These are phyloP conservation scores for Gobio gobio DNA, from an alignment of 2,113 vertebrate genomes.

Conservation along the genomic window DNA sequence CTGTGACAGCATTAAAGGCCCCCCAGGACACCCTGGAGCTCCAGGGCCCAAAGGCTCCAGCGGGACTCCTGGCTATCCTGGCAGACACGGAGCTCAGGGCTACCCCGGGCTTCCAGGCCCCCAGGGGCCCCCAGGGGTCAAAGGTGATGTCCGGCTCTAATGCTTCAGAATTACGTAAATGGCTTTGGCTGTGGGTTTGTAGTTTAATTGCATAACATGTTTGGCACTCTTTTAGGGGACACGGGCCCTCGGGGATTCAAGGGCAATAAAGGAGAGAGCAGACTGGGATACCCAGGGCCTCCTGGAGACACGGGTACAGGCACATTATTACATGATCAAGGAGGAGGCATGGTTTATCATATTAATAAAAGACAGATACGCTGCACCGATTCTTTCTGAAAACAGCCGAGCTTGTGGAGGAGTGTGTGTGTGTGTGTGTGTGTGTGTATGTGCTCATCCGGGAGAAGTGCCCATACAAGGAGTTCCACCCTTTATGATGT, in stretches of 20 bases:
- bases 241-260: conserved; percentile 73
- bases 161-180: conserved; percentile 27
- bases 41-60: conserved; percentile 74
- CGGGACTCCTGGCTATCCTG: conserved; percentile 75
- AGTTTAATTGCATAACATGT: conserved; percentile 17
- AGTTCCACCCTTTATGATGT: no score
- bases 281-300: conserved; percentile 71
- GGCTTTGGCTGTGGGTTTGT: not conserved
- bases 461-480: no score
- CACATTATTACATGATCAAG: not conserved
- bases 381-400: no score
- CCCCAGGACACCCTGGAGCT: conserved; percentile 72
- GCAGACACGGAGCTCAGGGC: conserved; percentile 71
- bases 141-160: conserved; percentile 67
- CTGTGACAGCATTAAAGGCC: conserved; percentile 72
- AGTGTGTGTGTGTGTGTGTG: no score
- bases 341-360: no score
- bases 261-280: conserved; percentile 77
- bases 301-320: conserved; percentile 74
- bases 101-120: conserved; percentile 76
- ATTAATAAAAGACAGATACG: no score
- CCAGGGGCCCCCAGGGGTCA: conserved; percentile 72
- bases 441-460: no score
- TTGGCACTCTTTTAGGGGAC: conserved; percentile 68
- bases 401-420: no score